phyloP scores from a whole-genome alignment of 2,113 vertebrate species.

The Triplophysa tibetana region DNA sequence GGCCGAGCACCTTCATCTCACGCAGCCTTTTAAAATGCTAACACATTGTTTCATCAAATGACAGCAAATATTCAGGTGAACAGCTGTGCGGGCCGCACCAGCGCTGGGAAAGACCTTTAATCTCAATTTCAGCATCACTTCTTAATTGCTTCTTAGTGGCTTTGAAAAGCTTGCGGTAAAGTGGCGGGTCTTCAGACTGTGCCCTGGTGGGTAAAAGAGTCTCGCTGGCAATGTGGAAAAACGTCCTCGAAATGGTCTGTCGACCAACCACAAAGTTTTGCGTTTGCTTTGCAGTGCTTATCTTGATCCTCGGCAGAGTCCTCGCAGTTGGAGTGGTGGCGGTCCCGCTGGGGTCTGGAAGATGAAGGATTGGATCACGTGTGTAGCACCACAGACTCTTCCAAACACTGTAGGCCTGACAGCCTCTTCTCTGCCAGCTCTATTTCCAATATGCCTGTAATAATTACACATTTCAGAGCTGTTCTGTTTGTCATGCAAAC shows the following conservation, averaged over 20 bases:
- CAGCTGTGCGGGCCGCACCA: background rate
- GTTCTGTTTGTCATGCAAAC: constrained; percentile 3
- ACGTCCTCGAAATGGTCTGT: background rate
- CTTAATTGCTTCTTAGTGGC: constrained; percentile 18
- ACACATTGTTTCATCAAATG: constrained; percentile 35
- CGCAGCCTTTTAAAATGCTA: constrained; percentile 39
- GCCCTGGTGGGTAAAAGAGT: background rate
- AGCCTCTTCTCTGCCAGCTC: constrained; percentile 11
- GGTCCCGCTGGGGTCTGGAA: background rate
- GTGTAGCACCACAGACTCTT: constrained; percentile 25
- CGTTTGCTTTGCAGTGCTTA: constrained; percentile 16
- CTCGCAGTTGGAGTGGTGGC: background rate
- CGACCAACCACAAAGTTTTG: background rate
- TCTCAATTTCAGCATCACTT: background rate
- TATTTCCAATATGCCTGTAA: constrained; percentile 18
- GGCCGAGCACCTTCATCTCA: constrained; percentile 42
- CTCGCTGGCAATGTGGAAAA: background rate
- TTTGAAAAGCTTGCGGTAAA: constrained; percentile 20
- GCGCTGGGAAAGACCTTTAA: constrained; percentile 1
- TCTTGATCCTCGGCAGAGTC: constrained; percentile 5
- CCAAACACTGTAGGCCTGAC: constrained; percentile 1
- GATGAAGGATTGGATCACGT: constrained; percentile 14
- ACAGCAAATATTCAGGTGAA: constrained; percentile 7
- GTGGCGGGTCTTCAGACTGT: background rate
- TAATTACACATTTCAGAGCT: constrained; percentile 14